phyloP scores from a whole-genome alignment of 2,113 vertebrate species.

The cat (Felis catus) region F.catus_Fca126_mat1.0 CM031414.1:45646501-45647000 shows the following conservation, averaged over 20 bases:
- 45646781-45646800: background rate
- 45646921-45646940: background rate
- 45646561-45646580: background rate
- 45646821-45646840: background rate
- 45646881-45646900: background rate
- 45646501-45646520: background rate
- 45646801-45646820: background rate
- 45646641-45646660: background rate
- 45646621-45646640: background rate
- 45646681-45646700: background rate
- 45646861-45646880: background rate
- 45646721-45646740: background rate
- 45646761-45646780: background rate
- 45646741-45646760: background rate
- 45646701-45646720: background rate
- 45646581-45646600: background rate
- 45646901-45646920: background rate
- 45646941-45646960: background rate
- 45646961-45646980: background rate
- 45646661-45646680: background rate
- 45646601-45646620: background rate
- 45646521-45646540: background rate
- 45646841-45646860: background rate
- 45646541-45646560: background rate
- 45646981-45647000: background rate